Evolutionary conservation across 2,888 invertebrate species (phyloP).

Genomic region (Myathropa florea): DNA sequence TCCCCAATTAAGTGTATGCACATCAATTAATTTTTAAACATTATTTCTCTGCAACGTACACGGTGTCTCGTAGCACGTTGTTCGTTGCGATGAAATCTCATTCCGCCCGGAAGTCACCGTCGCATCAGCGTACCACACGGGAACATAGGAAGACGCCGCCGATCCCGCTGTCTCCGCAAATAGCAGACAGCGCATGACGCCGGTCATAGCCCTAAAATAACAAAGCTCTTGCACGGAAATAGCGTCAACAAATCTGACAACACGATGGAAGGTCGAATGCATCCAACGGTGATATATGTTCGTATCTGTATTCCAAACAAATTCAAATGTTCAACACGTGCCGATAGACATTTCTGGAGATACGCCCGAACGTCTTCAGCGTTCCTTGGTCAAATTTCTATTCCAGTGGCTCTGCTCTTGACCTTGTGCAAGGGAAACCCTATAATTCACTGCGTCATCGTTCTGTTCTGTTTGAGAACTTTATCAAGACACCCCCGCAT

Average conservation of each 20-base stretch:
- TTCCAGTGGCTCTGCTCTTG: neutral
- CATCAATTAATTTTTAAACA: slow-evolving; percentile 4
- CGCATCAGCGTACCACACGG: neutral
- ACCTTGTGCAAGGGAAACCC: neutral
- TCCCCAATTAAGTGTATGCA: neutral
- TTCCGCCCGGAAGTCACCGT: neutral
- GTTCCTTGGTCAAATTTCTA: neutral
- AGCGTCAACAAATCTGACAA: slow-evolving; percentile 11
- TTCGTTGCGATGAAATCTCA: neutral
- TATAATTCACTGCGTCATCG: neutral
- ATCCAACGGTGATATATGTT: neutral
- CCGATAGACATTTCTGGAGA: neutral
- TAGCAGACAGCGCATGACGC: neutral
- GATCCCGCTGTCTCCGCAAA: neutral
- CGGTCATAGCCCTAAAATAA: slow-evolving; percentile 7
- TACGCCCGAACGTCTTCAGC: neutral
- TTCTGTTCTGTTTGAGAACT: neutral
- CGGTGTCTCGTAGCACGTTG: neutral
- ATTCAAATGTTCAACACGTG: slow-evolving; percentile 8
- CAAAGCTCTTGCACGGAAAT: neutral
- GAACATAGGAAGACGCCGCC: neutral
- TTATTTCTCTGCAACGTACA: neutral
- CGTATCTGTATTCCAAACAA: slow-evolving; percentile 3
- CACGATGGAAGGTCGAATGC: slow-evolving; percentile 7
- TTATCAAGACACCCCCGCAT: neutral